A percentile compares a stretch with the other conserved stretches of the same genome.
phyloP scores from a whole-genome alignment of 2,888 invertebrate genomes.

The Pteria penguin region DNA sequence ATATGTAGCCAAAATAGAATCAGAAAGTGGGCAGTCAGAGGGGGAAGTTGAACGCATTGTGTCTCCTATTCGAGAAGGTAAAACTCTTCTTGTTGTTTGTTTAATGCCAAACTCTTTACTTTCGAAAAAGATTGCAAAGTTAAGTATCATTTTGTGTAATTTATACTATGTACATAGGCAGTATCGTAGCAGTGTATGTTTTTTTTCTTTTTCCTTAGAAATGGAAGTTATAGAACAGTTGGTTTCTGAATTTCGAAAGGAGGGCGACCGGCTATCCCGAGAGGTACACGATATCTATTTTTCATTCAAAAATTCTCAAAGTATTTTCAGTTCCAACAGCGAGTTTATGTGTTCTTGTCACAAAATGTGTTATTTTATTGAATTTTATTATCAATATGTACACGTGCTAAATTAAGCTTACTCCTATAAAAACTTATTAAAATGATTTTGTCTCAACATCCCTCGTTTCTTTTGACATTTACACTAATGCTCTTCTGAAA shows the following conservation, averaged over 20 bases:
- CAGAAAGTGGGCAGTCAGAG: constrained; percentile 10
- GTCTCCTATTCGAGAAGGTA: not conserved
- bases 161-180: not conserved
- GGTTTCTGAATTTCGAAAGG: constrained; percentile 30
- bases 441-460: no score
- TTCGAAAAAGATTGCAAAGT: not conserved
- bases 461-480: no score
- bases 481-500: no score
- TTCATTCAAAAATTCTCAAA: no score
- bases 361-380: no score
- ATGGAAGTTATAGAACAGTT: constrained; percentile 27
- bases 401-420: no score
- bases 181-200: not conserved
- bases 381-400: no score
- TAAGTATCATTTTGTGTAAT: not conserved
- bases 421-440: no score
- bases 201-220: constrained; percentile 9
- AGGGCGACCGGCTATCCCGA: constrained; percentile 38
- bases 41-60: not conserved
- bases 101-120: not conserved
- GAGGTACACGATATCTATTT: constrained; percentile 30
- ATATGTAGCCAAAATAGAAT: constrained; percentile 19
- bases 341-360: no score
- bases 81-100: not conserved
- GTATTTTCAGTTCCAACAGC: no score